A percentile compares a stretch with the other conserved stretches of the same genome.
These are phyloP conservation scores for Ondatra zibethicus DNA, from an alignment of 2,113 vertebrate species.

Conservation along the genomic window DNA sequence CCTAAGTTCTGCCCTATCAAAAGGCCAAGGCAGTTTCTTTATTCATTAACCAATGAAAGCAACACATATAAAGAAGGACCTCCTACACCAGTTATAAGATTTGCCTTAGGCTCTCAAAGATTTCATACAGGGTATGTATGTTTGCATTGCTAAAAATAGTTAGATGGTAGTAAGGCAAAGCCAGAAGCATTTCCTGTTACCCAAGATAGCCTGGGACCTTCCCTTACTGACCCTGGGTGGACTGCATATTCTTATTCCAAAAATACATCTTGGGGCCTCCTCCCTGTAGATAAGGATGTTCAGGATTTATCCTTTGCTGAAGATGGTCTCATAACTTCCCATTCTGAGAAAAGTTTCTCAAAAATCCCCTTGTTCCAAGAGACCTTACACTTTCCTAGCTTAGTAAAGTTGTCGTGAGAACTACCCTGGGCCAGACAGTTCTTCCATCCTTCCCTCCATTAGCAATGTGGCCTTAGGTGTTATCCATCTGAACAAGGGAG, in stretches of 20 bases:
- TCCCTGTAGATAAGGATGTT: not conserved
- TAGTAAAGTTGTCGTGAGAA: not conserved
- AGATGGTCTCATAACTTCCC: not conserved
- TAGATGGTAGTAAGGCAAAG: not conserved
- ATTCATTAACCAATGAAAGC: no score
- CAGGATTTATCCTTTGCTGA: not conserved
- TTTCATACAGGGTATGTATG: not conserved
- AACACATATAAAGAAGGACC: no score
- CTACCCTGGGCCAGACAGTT: no score
- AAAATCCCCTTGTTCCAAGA: not conserved
- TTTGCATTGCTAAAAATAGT: not conserved
- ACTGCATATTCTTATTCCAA: not conserved
- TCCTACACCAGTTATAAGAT: no score
- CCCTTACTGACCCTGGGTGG: not conserved
- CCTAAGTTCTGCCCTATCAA: no score
- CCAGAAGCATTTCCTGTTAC: not conserved
- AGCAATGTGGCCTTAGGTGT: not conserved
- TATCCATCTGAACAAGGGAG: not conserved
- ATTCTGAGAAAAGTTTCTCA: not conserved
- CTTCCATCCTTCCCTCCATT: not conserved
- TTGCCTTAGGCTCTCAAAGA: not conserved
- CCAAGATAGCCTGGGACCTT: not conserved
- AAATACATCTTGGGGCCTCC: not conserved
- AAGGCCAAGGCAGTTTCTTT: no score
- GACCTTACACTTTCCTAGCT: no score